phyloP scores from a whole-genome alignment of 1,140 invertebrate species.

The Bombus fervidus region DNA sequence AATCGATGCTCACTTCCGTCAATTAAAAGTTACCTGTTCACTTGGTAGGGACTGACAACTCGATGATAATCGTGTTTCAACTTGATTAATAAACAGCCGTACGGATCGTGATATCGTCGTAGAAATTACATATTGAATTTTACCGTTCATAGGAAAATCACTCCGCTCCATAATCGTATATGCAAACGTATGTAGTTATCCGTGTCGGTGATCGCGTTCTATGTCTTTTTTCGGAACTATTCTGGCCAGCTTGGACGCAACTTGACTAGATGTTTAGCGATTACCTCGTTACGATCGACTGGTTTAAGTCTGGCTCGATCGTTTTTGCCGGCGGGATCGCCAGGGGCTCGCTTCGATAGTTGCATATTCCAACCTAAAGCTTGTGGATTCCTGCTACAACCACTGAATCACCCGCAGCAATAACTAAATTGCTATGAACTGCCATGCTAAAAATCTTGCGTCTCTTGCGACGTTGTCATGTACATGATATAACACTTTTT shows the following conservation, averaged over 20 bases:
- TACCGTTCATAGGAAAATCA: not conserved
- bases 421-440: not conserved
- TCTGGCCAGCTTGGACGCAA: not conserved
- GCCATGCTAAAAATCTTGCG: not conserved
- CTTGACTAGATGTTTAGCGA: constrained; percentile 24
- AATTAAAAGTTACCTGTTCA: not conserved
- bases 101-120: not conserved
- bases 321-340: constrained; percentile 9
- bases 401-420: not conserved
- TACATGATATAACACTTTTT: not conserved
- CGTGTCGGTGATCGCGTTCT: constrained; percentile 8
- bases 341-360: not conserved
- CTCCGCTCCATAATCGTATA: not conserved
- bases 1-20: constrained; percentile 3
- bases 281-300: constrained; percentile 53
- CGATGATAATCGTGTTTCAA: not conserved
- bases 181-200: constrained; percentile 10
- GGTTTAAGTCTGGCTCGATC: constrained; percentile 27
- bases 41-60: too few relatives aligned
- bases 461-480: too few relatives aligned
- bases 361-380: not conserved
- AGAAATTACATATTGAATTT: not conserved
- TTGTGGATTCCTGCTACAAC: not conserved
- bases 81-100: not conserved
- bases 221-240: not conserved